These are phyloP conservation scores for Colaptes auratus DNA, from an alignment of 2,113 vertebrate genomes.

Conservation along the genomic window DNA sequence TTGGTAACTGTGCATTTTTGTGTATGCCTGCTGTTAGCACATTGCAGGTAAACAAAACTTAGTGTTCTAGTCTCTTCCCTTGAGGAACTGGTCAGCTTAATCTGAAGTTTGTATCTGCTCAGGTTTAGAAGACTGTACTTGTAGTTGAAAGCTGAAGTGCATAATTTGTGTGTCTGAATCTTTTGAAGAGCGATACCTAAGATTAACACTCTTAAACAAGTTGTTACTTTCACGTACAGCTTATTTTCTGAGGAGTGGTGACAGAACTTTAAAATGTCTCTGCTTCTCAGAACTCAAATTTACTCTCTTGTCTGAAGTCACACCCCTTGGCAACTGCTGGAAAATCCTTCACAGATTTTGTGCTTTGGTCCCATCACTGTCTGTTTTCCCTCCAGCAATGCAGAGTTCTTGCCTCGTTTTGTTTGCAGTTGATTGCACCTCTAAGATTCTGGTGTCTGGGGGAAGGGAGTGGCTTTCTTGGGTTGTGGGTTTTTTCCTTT, in stretches of 20 bases:
- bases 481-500: background rate
- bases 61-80: background rate
- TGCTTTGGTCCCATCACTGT: background rate
- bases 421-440: background rate
- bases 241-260: background rate
- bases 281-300: background rate
- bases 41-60: background rate
- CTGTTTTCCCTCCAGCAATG: background rate
- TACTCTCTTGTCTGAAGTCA: background rate
- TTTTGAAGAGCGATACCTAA: background rate
- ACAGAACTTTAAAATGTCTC: background rate
- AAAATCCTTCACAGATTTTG: background rate
- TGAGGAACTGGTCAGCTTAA: background rate
- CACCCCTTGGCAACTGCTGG: background rate
- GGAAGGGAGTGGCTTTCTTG: background rate
- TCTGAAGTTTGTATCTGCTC: background rate
- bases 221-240: background rate
- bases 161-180: background rate
- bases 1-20: background rate
- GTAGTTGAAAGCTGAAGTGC: background rate
- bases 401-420: background rate
- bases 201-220: background rate
- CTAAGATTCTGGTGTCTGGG: background rate
- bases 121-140: background rate
- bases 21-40: background rate